Base-by-base conservation (phyloP, 2,888 invertebrate species). In the Drosophila trichaetosa region DNA sequence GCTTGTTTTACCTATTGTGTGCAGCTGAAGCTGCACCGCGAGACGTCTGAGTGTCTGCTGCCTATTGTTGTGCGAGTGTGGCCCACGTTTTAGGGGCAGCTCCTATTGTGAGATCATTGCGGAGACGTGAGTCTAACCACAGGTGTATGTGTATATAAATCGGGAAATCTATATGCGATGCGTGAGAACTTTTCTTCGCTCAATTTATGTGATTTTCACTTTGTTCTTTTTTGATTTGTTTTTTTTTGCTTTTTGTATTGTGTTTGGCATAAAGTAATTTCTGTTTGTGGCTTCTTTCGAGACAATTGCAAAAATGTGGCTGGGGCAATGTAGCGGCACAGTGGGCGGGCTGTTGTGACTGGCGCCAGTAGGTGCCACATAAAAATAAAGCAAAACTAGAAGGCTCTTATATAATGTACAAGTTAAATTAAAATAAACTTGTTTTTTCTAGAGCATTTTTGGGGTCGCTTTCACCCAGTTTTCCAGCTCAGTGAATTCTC, bases 151-250 rank as follows among this genome's bases (percentile, higher is more conserved):
- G 57, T 48, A 71, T 59, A 73, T 74, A 79, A 74, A 78, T 76
- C 79, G 66, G 13, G 16, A 31, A 57, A 38, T 57, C 49, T 68
- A 61, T 66, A 59, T 52, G 61, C 67, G 62, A 81, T 81, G 89
- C 89, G 85, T 86, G 89, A 89, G 89, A 89, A 86, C 71, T 82
- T 84, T 69, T 64, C 58, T 8, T 40, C 21, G 46, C 48, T 63
- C 36, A 76, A 83, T 87, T 85, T 83, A 79, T 89, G 80, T 74
- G 76, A 58, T 68, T 80, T 68, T 78, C 51, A 51, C 48, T 59
- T 61, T 33, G 42, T n/a, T 58, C 42, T 27, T 61, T 24, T 61
- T 71, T 51, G 48, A 48, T 59, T 58, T 56, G 53, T 59, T 75
- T 71, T 46, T 21, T 52, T 51, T 74, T 48, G 42, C 42, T 53